A percentile compares a stretch with the other conserved stretches of the same genome.
Evolutionary conservation across 2,888 invertebrate species (phyloP).

Genomic region (Allolobophora icterica): DNA sequence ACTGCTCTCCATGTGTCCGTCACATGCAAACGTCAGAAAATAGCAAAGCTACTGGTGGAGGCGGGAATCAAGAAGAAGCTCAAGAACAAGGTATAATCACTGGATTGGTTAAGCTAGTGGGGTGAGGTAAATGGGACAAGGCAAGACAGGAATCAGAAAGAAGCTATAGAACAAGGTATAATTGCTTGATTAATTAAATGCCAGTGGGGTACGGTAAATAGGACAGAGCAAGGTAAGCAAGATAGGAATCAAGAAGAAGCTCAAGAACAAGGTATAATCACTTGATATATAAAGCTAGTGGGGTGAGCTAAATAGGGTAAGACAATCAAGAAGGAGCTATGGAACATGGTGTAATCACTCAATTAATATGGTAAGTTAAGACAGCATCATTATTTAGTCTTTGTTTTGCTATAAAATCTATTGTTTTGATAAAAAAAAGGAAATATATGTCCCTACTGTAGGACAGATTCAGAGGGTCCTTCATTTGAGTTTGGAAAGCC

Average conservation of each 20-base stretch:
- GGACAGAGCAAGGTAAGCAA: too few species aligned
- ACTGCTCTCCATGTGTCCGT: constrained; percentile 91
- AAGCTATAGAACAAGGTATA: too few species aligned
- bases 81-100: constrained; percentile 74
- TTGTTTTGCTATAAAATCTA: not conserved
- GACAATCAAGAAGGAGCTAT: too few species aligned
- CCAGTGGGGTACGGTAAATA: not conserved
- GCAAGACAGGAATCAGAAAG: not conserved
- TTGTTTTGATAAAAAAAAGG: too few species aligned
- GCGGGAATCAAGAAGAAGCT: constrained; percentile 78
- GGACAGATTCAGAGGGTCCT: too few species aligned
- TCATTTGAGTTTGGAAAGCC: too few species aligned
- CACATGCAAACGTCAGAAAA: constrained; percentile 88
- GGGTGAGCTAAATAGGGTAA: too few species aligned
- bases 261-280: constrained; percentile 73
- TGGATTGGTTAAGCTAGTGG: not conserved
- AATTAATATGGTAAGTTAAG: not conserved
- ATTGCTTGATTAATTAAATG: not conserved
- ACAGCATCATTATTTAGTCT: not conserved
- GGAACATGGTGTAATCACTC: too few species aligned
- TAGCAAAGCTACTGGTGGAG: constrained; percentile 87
- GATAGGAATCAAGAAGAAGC: constrained; percentile 73
- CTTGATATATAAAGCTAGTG: too few species aligned
- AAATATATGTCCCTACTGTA: too few species aligned
- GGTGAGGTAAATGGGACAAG: not conserved